These are phyloP conservation scores for Oreochromis mossambicus DNA, from an alignment of 2,797 vertebrate genomes.

Conservation along the genomic window DNA sequence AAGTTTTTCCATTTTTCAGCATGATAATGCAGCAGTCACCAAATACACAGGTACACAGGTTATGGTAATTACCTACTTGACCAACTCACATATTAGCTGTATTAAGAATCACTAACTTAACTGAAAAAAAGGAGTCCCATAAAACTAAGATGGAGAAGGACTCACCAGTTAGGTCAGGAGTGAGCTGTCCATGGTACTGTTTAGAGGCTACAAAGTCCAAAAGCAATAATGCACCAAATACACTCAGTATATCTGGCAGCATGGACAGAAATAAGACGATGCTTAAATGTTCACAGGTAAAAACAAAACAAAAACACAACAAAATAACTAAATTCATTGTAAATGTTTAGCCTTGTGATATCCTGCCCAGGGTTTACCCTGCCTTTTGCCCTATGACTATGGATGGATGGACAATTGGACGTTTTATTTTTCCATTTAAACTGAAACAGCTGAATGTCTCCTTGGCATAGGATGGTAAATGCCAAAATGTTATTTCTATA, in stretches of 20 bases:
- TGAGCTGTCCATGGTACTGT: constrained; percentile 66
- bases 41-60: constrained; percentile 31
- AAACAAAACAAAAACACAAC: neutral
- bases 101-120: constrained; percentile 50
- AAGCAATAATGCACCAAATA: rapidly evolving
- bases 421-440: neutral
- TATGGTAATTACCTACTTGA: constrained; percentile 61
- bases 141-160: constrained; percentile 1
- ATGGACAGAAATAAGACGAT: neutral
- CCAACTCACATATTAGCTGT: constrained; percentile 39
- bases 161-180: neutral
- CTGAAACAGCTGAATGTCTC: neutral
- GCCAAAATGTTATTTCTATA: neutral
- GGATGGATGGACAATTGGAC: neutral
- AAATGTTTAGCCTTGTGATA: neutral
- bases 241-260: neutral
- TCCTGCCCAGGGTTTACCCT: neutral
- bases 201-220: neutral
- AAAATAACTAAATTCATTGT: neutral
- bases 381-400: neutral
- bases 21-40: neutral
- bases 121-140: constrained; percentile 1
- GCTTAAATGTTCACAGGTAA: neutral
- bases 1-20: neutral
- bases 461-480: neutral